These are phyloP conservation scores for Kuschelorhynchus macadamiae DNA, from an alignment of 2,888 invertebrate genomes.

Conservation along the genomic window DNA sequence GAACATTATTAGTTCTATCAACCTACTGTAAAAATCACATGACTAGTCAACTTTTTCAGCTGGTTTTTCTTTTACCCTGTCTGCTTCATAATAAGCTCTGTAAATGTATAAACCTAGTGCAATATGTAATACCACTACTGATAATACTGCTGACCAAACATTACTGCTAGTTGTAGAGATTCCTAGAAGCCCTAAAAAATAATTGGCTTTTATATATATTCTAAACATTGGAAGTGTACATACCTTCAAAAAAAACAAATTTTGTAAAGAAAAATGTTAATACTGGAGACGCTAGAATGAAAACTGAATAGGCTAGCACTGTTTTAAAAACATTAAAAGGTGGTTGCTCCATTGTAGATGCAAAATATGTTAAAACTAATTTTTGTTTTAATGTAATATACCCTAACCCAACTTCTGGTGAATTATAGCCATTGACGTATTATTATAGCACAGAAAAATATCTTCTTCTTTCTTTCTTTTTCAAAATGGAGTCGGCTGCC, in stretches of 20 bases:
- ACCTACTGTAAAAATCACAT: too few relatives aligned
- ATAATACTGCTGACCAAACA: constrained; percentile 84
- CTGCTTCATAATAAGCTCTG: constrained; percentile 78
- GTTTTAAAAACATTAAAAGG: constrained; percentile 82
- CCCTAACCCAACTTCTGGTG: too few relatives aligned
- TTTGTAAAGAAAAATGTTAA: constrained; percentile 81
- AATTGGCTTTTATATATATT: background rate
- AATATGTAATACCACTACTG: constrained; percentile 82
- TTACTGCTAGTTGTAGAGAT: constrained; percentile 75
- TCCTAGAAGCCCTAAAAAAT: constrained; percentile 70
- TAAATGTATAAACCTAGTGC: constrained; percentile 85
- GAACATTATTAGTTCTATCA: too few relatives aligned
- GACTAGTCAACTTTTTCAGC: constrained; percentile 62
- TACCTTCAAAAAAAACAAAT: constrained; percentile 79
- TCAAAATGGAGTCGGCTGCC: too few relatives aligned
- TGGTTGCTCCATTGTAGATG: too few relatives aligned
- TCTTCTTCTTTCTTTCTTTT: too few relatives aligned
- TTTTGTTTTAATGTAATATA: too few relatives aligned
- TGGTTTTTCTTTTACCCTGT: constrained; percentile 63
- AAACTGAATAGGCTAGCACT: constrained; percentile 81
- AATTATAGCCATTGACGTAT: too few relatives aligned
- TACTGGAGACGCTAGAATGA: constrained; percentile 84
- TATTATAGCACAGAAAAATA: too few relatives aligned
- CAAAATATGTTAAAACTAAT: too few relatives aligned
- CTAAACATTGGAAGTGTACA: constrained; percentile 5